phyloP scores from a whole-genome alignment of 2,113 vertebrate genomes.

The Indicator indicator region DNA sequence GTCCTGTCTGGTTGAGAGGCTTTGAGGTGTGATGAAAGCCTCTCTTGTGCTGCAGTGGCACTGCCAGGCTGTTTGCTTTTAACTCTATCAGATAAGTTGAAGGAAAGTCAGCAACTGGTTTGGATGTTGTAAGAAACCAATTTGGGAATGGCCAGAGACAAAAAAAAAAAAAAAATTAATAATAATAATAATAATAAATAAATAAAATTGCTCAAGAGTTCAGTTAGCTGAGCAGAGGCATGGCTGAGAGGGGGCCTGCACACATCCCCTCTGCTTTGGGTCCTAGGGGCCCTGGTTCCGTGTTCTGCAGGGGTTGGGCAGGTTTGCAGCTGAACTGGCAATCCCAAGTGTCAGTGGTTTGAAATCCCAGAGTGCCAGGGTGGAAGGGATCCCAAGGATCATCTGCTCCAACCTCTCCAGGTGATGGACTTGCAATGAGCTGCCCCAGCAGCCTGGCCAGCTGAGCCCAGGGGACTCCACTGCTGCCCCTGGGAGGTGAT shows the following conservation, averaged over 20 bases:
- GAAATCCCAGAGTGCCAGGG: background rate
- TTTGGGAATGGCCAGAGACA: conserved; percentile 33
- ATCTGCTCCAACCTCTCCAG: no score
- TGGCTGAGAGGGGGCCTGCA: background rate
- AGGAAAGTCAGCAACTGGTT: conserved; percentile 5
- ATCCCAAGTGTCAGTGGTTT: background rate
- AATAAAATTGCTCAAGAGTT: background rate
- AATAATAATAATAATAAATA: background rate
- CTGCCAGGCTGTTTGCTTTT: conserved; percentile 22
- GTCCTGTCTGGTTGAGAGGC: background rate
- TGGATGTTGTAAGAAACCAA: conserved; percentile 21
- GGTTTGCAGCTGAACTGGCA: background rate
- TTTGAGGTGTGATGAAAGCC: conserved; percentile 45
- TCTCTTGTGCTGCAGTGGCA: conserved; percentile 30
- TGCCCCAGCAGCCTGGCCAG: no score
- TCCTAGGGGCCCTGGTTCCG: background rate
- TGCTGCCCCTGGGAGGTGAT: no score
- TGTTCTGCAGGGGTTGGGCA: background rate
- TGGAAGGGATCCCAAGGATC: no score
- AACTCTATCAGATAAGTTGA: conserved; percentile 41
- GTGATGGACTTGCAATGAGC: no score
- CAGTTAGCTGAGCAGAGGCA: background rate
- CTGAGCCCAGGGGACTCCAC: no score
- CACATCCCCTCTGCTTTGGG: background rate
- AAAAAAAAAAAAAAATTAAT: background rate